A percentile compares a stretch with the other conserved stretches of the same genome.
These are phyloP conservation scores for Mycalesis mineus DNA, from an alignment of 2,888 invertebrate genomes.

Conservation along the genomic window DNA sequence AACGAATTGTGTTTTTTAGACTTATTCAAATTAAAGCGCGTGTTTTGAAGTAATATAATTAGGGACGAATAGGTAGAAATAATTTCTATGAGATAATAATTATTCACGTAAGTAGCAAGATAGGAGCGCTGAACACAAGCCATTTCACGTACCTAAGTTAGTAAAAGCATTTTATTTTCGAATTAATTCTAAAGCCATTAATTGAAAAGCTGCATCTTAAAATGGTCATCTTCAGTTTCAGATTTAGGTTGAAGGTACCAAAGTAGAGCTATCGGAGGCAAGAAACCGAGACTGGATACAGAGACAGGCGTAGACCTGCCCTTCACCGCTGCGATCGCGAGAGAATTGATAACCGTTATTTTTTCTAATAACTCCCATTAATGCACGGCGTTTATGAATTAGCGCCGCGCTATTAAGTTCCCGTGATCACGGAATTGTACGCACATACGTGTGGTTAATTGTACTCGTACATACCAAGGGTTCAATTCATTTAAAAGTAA, in stretches of 20 bases:
- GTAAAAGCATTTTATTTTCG: too few relatives aligned
- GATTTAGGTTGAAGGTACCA: not conserved
- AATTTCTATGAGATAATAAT: too few relatives aligned
- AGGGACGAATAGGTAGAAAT: too few relatives aligned
- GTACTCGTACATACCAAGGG: not conserved
- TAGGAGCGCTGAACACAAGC: too few relatives aligned
- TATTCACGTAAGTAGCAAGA: too few relatives aligned
- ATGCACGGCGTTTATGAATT: slow-evolving; percentile 11
- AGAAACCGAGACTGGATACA: slow-evolving; percentile 35
- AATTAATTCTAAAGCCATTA: too few relatives aligned
- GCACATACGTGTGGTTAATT: not conserved
- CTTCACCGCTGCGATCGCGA: slow-evolving; percentile 29
- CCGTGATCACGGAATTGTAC: not conserved
- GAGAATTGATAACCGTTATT: slow-evolving; percentile 22
- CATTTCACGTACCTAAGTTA: too few relatives aligned
- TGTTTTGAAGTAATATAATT: too few relatives aligned
- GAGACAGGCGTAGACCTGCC: slow-evolving; percentile 31
- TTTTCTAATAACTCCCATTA: slow-evolving; percentile 25
- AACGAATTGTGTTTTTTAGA: too few relatives aligned
- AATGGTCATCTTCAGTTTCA: too few relatives aligned
- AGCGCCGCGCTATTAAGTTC: slow-evolving; percentile 4
- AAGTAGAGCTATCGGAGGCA: slow-evolving; percentile 5
- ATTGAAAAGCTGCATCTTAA: too few relatives aligned
- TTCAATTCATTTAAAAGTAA: not conserved
- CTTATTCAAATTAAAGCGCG: too few relatives aligned